These are phyloP conservation scores for Drosophila orosa DNA, from an alignment of 1,140 invertebrate species.

Conservation along the genomic window DNA sequence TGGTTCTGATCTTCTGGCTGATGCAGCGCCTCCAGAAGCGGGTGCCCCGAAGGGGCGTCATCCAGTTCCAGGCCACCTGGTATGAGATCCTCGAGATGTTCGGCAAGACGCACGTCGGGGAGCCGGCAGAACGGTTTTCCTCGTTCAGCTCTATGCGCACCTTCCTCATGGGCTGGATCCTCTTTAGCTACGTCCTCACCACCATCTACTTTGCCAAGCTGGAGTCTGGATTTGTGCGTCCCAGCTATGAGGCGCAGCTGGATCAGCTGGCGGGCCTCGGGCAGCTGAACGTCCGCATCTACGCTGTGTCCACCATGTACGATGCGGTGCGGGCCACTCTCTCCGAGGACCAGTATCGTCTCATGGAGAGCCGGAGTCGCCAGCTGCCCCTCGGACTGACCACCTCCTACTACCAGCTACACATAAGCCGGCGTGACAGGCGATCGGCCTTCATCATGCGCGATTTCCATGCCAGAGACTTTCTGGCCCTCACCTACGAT, in stretches of 20 bases:
- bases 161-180: constrained; percentile 71
- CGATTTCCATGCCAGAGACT: constrained; percentile 62
- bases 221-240: constrained; percentile 74
- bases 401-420: constrained; percentile 42
- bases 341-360: constrained; percentile 40
- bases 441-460: constrained; percentile 63
- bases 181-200: constrained; percentile 76
- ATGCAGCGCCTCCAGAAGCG: constrained; percentile 43
- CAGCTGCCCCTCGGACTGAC: constrained; percentile 23
- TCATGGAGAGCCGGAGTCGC: constrained; percentile 24
- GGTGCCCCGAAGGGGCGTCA: constrained; percentile 22
- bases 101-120: constrained; percentile 66
- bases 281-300: constrained; percentile 42
- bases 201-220: constrained; percentile 78
- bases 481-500: constrained; percentile 66
- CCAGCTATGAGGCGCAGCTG: constrained; percentile 61
- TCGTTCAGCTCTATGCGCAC: constrained; percentile 61
- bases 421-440: constrained; percentile 25
- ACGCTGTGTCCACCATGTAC: constrained; percentile 60
- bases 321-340: constrained; percentile 50
- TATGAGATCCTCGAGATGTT: constrained; percentile 70
- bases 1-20: constrained; percentile 49
- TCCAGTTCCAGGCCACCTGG: constrained; percentile 40
- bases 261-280: constrained; percentile 55
- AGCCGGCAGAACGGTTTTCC: constrained; percentile 58